Conservation (phyloP, 2,113 vertebrate genomes). For the Pangasianodon hypophthalmus region DNA sequence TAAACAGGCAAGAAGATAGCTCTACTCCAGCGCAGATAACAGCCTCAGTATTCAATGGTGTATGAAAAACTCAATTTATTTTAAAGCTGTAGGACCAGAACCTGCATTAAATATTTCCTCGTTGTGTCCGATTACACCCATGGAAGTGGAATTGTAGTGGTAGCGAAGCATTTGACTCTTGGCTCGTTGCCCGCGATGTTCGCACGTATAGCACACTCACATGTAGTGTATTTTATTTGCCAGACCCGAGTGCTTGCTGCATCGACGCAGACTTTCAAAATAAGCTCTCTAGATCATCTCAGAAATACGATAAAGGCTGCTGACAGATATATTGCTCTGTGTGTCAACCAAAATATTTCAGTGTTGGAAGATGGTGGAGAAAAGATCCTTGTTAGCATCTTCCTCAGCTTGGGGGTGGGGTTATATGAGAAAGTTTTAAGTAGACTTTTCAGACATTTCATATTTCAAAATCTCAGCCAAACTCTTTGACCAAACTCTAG, state of each 20-base stretch:
- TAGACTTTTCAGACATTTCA: not conserved
- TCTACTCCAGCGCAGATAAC: slow-evolving; percentile 18
- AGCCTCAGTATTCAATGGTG: slow-evolving; percentile 12
- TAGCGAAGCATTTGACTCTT: not conserved
- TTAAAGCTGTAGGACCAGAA: slow-evolving; percentile 20
- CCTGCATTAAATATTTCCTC: slow-evolving; percentile 10
- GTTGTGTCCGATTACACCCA: not conserved
- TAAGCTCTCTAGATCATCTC: not conserved
- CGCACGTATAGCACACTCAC: not conserved
- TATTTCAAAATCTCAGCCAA: not conserved
- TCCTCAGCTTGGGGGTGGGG: not conserved
- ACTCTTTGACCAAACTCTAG: not conserved
- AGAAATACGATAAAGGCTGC: not conserved
- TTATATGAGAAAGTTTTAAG: not conserved
- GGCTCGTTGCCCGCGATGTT: not conserved
- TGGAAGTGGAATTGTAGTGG: not conserved
- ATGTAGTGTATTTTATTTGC: not conserved
- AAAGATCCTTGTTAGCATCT: not conserved
- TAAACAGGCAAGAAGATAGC: slow-evolving; percentile 13
- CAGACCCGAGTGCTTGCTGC: not conserved
- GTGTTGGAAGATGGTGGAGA: not conserved
- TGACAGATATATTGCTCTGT: not conserved
- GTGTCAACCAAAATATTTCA: not conserved
- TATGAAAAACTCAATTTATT: slow-evolving; percentile 37
- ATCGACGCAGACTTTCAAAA: not conserved